Evolutionary conservation across 2,888 invertebrate genomes (phyloP).

Genomic region (Spialia ferax): DNA sequence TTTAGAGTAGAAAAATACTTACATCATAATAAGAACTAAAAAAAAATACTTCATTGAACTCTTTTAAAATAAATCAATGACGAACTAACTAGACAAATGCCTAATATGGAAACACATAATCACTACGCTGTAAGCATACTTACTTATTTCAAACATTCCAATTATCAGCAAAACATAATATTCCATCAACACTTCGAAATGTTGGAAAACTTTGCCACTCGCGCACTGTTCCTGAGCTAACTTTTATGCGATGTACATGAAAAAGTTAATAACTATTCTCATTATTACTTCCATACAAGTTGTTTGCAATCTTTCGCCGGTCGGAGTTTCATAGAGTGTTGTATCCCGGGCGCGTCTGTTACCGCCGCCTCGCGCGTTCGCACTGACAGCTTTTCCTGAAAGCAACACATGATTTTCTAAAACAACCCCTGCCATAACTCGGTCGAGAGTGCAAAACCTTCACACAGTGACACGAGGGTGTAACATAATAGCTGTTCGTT

Average conservation of each 20-base stretch:
- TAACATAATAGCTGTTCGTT: slow-evolving; percentile 82
- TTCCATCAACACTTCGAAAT: slow-evolving; percentile 64
- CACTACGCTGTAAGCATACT: slow-evolving; percentile 53
- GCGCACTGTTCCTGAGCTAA: slow-evolving; percentile 52
- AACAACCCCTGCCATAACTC: slow-evolving; percentile 76
- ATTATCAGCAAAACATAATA: slow-evolving; percentile 65
- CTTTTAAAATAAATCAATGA: too few relatives aligned
- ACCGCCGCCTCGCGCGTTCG: slow-evolving; percentile 59
- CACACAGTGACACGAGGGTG: slow-evolving; percentile 83
- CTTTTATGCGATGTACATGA: slow-evolving; percentile 47
- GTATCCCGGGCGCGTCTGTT: slow-evolving; percentile 55
- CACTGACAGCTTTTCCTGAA: slow-evolving; percentile 65
- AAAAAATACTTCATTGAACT: too few relatives aligned
- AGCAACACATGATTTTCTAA: slow-evolving; percentile 81
- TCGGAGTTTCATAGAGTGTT: slow-evolving; percentile 10
- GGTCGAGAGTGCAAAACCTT: slow-evolving; percentile 85
- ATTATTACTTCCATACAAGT: slow-evolving; percentile 20
- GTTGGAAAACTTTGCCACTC: slow-evolving; percentile 41
- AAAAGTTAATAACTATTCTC: slow-evolving; percentile 17
- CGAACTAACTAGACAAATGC: too few relatives aligned
- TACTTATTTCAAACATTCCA: slow-evolving; percentile 80
- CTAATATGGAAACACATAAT: too few relatives aligned
- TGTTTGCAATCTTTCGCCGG: slow-evolving; percentile 35
- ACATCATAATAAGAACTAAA: too few relatives aligned
- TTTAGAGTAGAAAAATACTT: too few relatives aligned